Percentiles rank a stretch among this genome's conserved stretches.
Evolutionary conservation across 1,140 invertebrate genomes (phyloP).

Genomic region (Apis cerana): DNA sequence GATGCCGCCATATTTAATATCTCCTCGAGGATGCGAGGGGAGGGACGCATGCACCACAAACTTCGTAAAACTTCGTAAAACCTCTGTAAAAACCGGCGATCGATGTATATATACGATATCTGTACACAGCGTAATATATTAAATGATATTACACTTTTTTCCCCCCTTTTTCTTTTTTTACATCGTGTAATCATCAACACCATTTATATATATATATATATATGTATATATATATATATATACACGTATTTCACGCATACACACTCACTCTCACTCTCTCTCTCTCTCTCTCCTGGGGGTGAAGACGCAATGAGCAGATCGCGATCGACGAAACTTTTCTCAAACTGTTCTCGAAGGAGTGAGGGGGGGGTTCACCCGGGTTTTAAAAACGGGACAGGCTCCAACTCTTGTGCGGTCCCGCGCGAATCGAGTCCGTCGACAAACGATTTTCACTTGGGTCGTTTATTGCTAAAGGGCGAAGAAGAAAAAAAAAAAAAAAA

Average conservation of each 20-base stretch:
- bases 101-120: neutral
- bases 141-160: conserved; percentile 16
- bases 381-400: neutral
- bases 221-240: too few relatives aligned
- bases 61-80: too few relatives aligned
- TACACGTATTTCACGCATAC: neutral
- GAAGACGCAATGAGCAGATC: too few relatives aligned
- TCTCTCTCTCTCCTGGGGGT: too few relatives aligned
- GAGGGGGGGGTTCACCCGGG: neutral
- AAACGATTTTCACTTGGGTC: too few relatives aligned
- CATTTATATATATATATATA: neutral
- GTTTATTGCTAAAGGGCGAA: neutral
- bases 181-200: too few relatives aligned
- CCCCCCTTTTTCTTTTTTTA: too few relatives aligned
- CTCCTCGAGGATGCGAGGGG: too few relatives aligned
- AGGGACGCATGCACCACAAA: neutral
- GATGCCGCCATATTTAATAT: too few relatives aligned
- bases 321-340: conserved; percentile 19
- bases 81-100: neutral
- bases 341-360: neutral
- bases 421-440: too few relatives aligned
- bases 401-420: neutral
- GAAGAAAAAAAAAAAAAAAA: neutral
- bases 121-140: conserved; percentile 21
- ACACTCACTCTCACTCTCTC: too few relatives aligned